Percentiles rank a stretch among this genome's conserved stretches.
Conservation (phyloP, 2,797 vertebrate genomes). For the Hydrolagus colliei region DNA sequence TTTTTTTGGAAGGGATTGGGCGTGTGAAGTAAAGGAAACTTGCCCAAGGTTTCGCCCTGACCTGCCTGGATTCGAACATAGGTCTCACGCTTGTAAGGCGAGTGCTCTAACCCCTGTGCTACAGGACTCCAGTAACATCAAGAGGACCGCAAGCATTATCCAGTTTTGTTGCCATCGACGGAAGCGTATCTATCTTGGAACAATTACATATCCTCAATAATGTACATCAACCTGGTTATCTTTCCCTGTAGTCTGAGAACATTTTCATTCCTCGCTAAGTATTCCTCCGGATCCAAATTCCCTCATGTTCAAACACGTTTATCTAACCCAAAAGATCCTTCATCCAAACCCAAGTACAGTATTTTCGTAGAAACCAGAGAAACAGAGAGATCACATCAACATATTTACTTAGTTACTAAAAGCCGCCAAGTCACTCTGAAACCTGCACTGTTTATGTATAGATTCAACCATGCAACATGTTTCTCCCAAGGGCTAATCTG, state of each 20-base stretch:
- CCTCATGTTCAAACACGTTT: not conserved
- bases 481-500: not conserved
- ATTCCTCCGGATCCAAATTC: not conserved
- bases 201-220: not conserved
- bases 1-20: too few species aligned
- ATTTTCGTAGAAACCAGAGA: conserved; percentile 22
- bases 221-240: not conserved
- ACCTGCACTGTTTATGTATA: not conserved
- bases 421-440: not conserved
- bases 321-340: conserved; percentile 21
- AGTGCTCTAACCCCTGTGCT: too few species aligned
- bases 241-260: not conserved
- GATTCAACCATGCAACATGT: not conserved
- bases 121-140: too few species aligned
- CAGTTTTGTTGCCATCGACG: too few species aligned
- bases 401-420: conserved; percentile 19
- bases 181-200: not conserved
- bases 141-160: too few species aligned
- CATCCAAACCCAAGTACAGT: not conserved
- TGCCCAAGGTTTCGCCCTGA: too few species aligned
- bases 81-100: too few species aligned
- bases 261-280: not conserved
- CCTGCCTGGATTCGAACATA: too few species aligned
- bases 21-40: too few species aligned
- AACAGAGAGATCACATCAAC: conserved; percentile 1